Percentiles rank a stretch among this genome's conserved stretches.
Conservation (phyloP, 2,888 invertebrate genomes). For the Gibbula magus region DNA sequence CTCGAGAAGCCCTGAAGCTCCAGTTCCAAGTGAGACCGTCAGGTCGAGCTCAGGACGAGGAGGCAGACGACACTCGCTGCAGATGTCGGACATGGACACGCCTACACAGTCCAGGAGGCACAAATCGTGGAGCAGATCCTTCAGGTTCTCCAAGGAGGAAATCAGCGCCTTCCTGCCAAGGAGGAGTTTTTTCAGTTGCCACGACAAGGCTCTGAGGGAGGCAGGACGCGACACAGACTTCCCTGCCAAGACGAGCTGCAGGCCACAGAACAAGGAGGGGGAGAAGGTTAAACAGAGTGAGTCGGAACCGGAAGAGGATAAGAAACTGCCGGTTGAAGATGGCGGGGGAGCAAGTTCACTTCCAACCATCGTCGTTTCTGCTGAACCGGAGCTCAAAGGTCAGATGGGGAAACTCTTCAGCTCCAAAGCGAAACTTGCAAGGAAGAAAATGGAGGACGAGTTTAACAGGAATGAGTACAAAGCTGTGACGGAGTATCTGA, state of each 20-base stretch:
- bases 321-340: not conserved
- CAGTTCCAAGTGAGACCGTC: not conserved
- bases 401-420: not conserved
- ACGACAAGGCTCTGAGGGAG: conserved; percentile 57
- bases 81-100: conserved; percentile 5
- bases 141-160: conserved; percentile 37
- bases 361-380: not conserved
- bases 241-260: not conserved
- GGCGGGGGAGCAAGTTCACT: conserved; percentile 6
- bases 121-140: not conserved
- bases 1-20: not conserved
- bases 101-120: not conserved
- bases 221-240: conserved; percentile 48
- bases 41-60: not conserved
- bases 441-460: conserved; percentile 30
- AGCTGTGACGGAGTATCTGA: conserved; percentile 56
- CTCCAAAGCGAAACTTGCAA: not conserved
- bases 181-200: conserved; percentile 58
- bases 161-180: conserved; percentile 57
- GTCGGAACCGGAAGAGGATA: not conserved
- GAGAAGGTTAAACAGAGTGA: conserved; percentile 26
- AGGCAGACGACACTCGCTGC: not conserved
- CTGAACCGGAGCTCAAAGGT: not conserved
- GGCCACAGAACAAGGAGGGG: conserved; percentile 40
- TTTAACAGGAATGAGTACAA: conserved; percentile 48